Percentiles rank a stretch among this genome's conserved stretches.
Conservation (phyloP, 2,797 vertebrate species). For the Sebastes matsubarae region DNA sequence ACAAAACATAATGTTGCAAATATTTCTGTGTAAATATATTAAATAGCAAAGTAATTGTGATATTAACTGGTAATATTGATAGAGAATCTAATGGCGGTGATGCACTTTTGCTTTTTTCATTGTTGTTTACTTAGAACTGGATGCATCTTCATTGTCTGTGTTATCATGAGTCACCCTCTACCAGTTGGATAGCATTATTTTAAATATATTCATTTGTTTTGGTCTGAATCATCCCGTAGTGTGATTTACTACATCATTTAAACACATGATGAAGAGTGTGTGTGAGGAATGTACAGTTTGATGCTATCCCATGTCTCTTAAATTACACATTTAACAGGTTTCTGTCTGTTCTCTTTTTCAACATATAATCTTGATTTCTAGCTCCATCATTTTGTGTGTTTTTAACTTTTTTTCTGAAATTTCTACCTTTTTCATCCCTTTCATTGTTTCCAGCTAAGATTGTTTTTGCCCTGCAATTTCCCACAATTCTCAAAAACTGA, state of each 20-base stretch:
- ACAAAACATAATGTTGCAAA: conserved; percentile 52
- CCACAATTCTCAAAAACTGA: background rate
- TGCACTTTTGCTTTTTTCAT: conserved; percentile 46
- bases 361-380: background rate
- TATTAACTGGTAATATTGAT: conserved; percentile 45
- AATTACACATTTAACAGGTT: conserved; percentile 1
- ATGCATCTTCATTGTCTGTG: conserved; percentile 10
- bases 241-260: background rate
- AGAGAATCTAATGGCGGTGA: conserved; percentile 43
- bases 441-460: background rate
- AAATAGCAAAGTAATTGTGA: conserved; percentile 51
- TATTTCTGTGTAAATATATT: conserved; percentile 65
- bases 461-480: background rate
- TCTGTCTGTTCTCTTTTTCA: conserved; percentile 10
- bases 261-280: background rate
- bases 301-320: background rate
- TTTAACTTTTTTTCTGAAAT: background rate
- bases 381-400: background rate
- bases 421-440: conserved; percentile 5
- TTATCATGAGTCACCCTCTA: background rate
- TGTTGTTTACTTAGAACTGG: conserved; percentile 14
- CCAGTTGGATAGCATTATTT: conserved; percentile 9
- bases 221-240: background rate
- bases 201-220: background rate
- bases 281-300: conserved; percentile 4